Base-by-base conservation (phyloP, 2,888 invertebrate species). In the Ametastegia equiseti region DNA sequence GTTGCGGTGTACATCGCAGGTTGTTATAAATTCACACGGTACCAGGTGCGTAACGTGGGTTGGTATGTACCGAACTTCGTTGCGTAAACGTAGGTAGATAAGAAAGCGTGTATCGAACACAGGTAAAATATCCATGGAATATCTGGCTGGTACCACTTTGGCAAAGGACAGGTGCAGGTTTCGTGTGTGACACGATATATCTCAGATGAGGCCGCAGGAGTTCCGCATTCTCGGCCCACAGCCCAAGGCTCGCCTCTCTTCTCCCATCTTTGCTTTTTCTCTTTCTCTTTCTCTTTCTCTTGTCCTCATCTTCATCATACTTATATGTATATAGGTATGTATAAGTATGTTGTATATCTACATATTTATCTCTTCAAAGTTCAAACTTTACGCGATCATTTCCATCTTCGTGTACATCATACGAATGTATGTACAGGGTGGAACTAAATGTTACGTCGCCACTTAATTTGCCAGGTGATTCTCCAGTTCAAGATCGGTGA, bases 181-280 rank as follows among this genome's bases (percentile, higher is more conserved):
- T 54, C 75, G 33, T 75, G 15, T 75, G 75, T 42, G 57, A 60
- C 42, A 36, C 78, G 78, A 78, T 71, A 27, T 60, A 84, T 83
- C 86, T 82, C 81, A 65, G 71, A 83, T 60, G 82, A 81, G 65
- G 77, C 75, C 67, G 77, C 13, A 83, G 85, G 85, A 86, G 87
- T 90, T 91, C 91, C 91, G 91, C 91, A 91, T 91, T 91, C 91
- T 89, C 89, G 91, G 89, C 89, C 90, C 91, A 91, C 86, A 91
- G 90, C 91, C 90, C 82, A 85, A 87, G 90, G 91, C 89, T 83
- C 81, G 80, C 83, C 78, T 63, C 63, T 65, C 36, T n/a, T 33
- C 81, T 82, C 82, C 82, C 77, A 80, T 81, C 82, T 81, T 81
- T 9, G 82, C 81, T 83, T 80, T 84, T 83, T 84, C 85, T 85